A percentile compares a stretch with the other conserved stretches of the same genome.
These are phyloP conservation scores for Periphyllus acericola DNA, from an alignment of 2,888 invertebrate genomes.

Conservation along the genomic window DNA sequence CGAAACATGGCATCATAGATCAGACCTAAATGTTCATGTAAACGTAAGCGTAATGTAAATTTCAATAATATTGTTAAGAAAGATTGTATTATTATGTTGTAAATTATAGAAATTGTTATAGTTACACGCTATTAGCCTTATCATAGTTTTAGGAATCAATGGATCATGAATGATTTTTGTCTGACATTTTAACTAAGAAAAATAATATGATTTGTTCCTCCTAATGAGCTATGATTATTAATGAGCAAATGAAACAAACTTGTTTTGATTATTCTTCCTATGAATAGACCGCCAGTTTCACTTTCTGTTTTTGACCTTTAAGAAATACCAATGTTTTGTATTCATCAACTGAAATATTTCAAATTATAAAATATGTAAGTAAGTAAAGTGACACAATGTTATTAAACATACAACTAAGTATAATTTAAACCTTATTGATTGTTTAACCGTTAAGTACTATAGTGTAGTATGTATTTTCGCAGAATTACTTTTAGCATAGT, in stretches of 20 bases:
- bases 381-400: neutral
- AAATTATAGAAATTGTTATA: neutral
- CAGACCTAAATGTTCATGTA: neutral
- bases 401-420: neutral
- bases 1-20: neutral
- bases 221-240: neutral
- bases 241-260: neutral
- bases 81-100: neutral
- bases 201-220: neutral
- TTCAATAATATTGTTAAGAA: neutral
- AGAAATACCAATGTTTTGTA: neutral
- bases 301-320: constrained; percentile 32
- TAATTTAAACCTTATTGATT: neutral
- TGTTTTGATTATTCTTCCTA: constrained; percentile 5
- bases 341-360: neutral
- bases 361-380: neutral
- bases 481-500: neutral
- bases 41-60: neutral
- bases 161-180: neutral
- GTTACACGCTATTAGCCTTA: neutral
- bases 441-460: neutral
- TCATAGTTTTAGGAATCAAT: neutral
- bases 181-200: neutral
- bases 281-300: neutral
- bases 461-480: neutral